Evolutionary conservation across 2,888 invertebrate species (phyloP).

Genomic region (Zelleria hepariella): DNA sequence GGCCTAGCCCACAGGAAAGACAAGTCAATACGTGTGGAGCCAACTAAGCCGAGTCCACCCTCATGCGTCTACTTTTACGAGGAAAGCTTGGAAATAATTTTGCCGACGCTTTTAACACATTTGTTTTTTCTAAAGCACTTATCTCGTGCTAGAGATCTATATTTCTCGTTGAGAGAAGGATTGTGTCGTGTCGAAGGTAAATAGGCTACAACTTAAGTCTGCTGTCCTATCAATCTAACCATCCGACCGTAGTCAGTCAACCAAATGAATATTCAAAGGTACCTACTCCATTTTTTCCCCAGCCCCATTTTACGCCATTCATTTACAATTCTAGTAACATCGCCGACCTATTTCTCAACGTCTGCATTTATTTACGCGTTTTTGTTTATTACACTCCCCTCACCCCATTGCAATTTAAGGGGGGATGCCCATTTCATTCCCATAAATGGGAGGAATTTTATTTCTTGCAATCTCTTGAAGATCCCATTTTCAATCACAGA

Average conservation of each 20-base stretch:
- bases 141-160: too few relatives aligned
- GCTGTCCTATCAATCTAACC: neutral
- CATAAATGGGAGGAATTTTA: neutral
- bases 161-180: too few relatives aligned
- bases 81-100: too few relatives aligned
- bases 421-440: neutral
- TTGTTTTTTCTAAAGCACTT: too few relatives aligned
- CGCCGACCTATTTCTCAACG: neutral
- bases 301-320: neutral
- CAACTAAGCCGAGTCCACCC: too few relatives aligned
- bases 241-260: neutral
- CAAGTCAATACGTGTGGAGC: too few relatives aligned
- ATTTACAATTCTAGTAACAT: neutral
- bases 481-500: neutral
- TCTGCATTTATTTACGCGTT: neutral
- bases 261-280: neutral
- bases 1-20: too few relatives aligned
- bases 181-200: too few relatives aligned
- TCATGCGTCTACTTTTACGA: too few relatives aligned
- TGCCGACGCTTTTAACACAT: too few relatives aligned
- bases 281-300: neutral
- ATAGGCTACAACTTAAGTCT: too few relatives aligned
- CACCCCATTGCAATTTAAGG: neutral
- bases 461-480: neutral
- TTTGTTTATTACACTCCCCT: neutral